Evolutionary conservation across 2,888 invertebrate species (phyloP).

Genomic region (Caenorhabditis macrosperma): DNA sequence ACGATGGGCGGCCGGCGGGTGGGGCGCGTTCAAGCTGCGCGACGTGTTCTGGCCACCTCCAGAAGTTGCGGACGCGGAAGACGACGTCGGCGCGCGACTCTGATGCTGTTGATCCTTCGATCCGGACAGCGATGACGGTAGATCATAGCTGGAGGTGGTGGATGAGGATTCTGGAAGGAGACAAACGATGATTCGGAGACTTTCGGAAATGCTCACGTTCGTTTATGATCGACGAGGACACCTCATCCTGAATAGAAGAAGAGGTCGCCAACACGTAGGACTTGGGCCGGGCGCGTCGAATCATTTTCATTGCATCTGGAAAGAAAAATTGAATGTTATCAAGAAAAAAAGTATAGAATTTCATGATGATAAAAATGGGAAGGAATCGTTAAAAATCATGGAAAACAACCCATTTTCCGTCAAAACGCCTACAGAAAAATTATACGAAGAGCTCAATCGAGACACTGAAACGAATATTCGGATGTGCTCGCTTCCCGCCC

Average conservation of each 20-base stretch:
- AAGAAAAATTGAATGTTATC: no score
- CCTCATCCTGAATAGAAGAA: slow-evolving; percentile 63
- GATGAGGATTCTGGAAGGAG: slow-evolving; percentile 48
- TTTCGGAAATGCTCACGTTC: slow-evolving; percentile 45
- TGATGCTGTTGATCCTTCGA: slow-evolving; percentile 46
- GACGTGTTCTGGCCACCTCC: slow-evolving; percentile 38
- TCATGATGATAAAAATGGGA: no score
- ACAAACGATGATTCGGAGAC: background rate
- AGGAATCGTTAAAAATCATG: no score
- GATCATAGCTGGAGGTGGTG: slow-evolving; percentile 44
- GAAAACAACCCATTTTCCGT: no score
- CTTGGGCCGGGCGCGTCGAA: slow-evolving; percentile 70
- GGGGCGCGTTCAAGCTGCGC: slow-evolving; percentile 60
- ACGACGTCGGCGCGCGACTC: slow-evolving; percentile 17
- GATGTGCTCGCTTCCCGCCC: no score
- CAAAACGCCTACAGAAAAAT: no score
- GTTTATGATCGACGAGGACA: slow-evolving; percentile 46
- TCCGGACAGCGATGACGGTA: slow-evolving; percentile 51
- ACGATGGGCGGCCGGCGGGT: slow-evolving; percentile 65
- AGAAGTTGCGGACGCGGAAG: slow-evolving; percentile 7
- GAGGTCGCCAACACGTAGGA: slow-evolving; percentile 72
- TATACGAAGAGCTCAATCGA: no score
- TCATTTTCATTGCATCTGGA: slow-evolving; percentile 67
- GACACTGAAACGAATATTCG: no score
- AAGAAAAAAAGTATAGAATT: background rate